A percentile compares a stretch with the other conserved stretches of the same genome.
Conservation (phyloP, 2,797 vertebrate genomes). For the Megaceryle alcyon region DNA sequence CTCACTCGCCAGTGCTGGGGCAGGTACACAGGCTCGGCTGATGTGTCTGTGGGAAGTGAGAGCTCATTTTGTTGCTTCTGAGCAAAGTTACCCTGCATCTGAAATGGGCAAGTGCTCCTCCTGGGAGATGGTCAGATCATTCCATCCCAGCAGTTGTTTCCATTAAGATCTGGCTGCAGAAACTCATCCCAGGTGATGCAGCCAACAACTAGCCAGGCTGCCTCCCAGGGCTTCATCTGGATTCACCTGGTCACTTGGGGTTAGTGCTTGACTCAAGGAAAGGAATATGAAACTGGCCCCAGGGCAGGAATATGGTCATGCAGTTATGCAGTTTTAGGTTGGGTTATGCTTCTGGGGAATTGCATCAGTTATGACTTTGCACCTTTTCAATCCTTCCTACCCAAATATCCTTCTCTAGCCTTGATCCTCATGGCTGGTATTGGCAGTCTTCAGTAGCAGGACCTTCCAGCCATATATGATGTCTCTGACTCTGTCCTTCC, state of each 20-base stretch:
- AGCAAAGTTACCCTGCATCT: background rate
- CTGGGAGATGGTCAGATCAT: background rate
- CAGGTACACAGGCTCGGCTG: rapidly evolving
- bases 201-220: too few relatives aligned
- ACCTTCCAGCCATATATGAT: background rate
- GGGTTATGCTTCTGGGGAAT: background rate
- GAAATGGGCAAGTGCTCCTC: background rate
- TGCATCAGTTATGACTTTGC: background rate
- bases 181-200: rapidly evolving
- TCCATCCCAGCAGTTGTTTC: background rate
- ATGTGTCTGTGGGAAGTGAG: rapidly evolving
- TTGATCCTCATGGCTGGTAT: background rate
- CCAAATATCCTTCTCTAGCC: background rate
- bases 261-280: background rate
- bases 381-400: background rate
- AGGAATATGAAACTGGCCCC: background rate
- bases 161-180: background rate
- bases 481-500: background rate
- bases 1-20: rapidly evolving
- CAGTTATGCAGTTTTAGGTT: background rate
- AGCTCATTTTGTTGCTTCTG: rapidly evolving
- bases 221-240: background rate
- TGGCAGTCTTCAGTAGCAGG: background rate
- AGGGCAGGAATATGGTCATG: background rate
- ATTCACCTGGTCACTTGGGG: background rate